Evolutionary conservation across 2,797 vertebrate species (phyloP).

Genomic region (Rhinichthys osculus): DNA sequence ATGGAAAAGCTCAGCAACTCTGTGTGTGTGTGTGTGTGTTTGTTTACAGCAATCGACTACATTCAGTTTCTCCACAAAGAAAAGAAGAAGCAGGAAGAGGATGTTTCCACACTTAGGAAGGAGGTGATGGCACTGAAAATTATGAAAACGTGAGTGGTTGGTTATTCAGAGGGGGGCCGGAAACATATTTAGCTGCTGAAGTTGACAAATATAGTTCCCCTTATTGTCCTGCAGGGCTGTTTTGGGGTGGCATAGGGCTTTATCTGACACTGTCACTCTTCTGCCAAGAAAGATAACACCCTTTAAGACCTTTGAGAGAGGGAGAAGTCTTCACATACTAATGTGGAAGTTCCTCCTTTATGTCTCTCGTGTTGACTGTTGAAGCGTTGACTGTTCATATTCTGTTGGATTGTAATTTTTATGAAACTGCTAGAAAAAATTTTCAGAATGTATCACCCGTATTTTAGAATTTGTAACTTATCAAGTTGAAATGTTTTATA

Average conservation of each 20-base stretch:
- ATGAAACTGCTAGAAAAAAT: too few relatives aligned
- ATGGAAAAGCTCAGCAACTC: slow-evolving; percentile 2
- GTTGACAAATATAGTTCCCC: background rate
- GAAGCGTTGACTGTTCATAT: too few relatives aligned
- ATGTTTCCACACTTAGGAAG: slow-evolving; percentile 92
- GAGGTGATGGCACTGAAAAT: slow-evolving; percentile 97
- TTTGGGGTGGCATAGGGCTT: background rate
- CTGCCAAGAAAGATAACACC: slow-evolving; percentile 7
- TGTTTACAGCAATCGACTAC: slow-evolving; percentile 91
- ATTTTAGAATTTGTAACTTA: too few relatives aligned
- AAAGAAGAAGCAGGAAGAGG: slow-evolving; percentile 99
- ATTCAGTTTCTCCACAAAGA: slow-evolving; percentile 99
- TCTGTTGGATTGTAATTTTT: too few relatives aligned
- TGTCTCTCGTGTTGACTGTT: too few relatives aligned
- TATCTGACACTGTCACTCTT: slow-evolving; percentile 13
- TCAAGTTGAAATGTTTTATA: too few relatives aligned
- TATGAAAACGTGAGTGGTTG: slow-evolving; percentile 92
- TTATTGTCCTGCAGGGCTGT: background rate
- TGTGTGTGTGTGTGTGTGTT: background rate
- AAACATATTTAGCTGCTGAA: background rate
- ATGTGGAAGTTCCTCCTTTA: background rate
- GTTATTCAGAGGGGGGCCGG: background rate
- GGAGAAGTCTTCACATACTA: background rate
- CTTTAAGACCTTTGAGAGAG: background rate
- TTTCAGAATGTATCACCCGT: too few relatives aligned